A percentile compares a stretch with the other conserved stretches of the same genome.
These are phyloP conservation scores for Clepsis dumicolana DNA, from an alignment of 2,888 invertebrate genomes.

Conservation along the genomic window DNA sequence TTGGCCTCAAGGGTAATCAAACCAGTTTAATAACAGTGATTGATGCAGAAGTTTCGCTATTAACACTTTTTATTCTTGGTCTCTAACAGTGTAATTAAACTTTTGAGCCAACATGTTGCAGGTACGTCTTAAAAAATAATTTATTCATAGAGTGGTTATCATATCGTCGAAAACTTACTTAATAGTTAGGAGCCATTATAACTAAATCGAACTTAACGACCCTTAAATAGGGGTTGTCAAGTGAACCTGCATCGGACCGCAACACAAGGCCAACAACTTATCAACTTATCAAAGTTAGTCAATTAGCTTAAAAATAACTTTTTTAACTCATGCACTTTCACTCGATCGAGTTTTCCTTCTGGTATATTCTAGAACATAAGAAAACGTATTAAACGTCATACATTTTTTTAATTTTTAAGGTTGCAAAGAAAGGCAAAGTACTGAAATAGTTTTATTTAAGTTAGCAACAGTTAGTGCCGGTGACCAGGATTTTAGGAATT, in stretches of 20 bases:
- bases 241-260: slow-evolving; percentile 76
- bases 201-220: neutral
- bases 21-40: too few species aligned
- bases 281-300: neutral
- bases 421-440: neutral
- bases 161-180: slow-evolving; percentile 2
- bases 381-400: slow-evolving; percentile 19
- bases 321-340: slow-evolving; percentile 10
- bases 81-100: too few species aligned
- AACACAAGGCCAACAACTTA: slow-evolving; percentile 34
- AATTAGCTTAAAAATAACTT: neutral
- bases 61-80: too few species aligned
- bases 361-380: slow-evolving; percentile 28
- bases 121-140: neutral
- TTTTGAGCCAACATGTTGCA: too few species aligned
- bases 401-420: neutral
- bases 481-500: slow-evolving; percentile 12
- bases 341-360: slow-evolving; percentile 6
- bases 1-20: too few species aligned
- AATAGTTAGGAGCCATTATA: slow-evolving; percentile 39
- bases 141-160: slow-evolving; percentile 4
- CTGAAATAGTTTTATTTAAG: neutral
- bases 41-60: too few species aligned
- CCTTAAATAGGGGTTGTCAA: slow-evolving; percentile 5
- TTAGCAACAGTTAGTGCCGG: slow-evolving; percentile 3